Base-by-base conservation (phyloP, 2,113 vertebrate species). In the Piprites chloris region DNA sequence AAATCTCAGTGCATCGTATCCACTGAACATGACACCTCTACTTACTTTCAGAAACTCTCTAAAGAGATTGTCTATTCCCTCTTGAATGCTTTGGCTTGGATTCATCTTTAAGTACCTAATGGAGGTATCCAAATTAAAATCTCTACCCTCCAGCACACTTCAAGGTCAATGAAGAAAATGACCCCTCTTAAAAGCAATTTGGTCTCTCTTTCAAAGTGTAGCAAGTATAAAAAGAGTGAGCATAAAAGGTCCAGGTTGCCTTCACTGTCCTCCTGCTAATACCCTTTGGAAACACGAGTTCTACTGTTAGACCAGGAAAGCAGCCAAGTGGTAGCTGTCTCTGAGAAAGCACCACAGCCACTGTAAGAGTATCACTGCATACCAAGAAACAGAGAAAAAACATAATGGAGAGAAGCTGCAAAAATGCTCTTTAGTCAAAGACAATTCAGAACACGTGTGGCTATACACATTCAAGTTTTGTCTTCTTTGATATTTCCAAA, bases 51-150 rank as follows among this genome's bases (percentile, higher is more conserved):
- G 63, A 55, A 93, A 49, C 52, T 85, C 41, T 66, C 83, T 41
- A 67, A 33, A 42, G 6, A 59, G 39, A 47, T 28, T 16, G 8
- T 53, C 61, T 81, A 26, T n/a, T 63, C 46, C 41, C 42, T 71
- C 30, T 39, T 52, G 61, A 93, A 86, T 55, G 30, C 23, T 95
- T 88, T 80, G 50, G 55, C 56, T 63, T 84, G 35, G 55, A 83
- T 86, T 92, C 65, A 74, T 37, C 59, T 84, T 93, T 59, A 77
- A 90, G 75, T 52, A 94, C 59, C 55, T 77, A 93, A 90, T 42
- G 50, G 75, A 93, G 27, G 52, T 67, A 89, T 66, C 76, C 67
- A 90, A 88, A 88, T 86, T 55, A 94, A 49, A 44, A 4, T 71
- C 28, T 72, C 62, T 69, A 71, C 42, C 72, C 71, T 33, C 21